Evolutionary conservation across 2,797 vertebrate genomes (phyloP), one percentile per base, ranked within the genome.

Genomic region (Characodon lateralis): DNA sequence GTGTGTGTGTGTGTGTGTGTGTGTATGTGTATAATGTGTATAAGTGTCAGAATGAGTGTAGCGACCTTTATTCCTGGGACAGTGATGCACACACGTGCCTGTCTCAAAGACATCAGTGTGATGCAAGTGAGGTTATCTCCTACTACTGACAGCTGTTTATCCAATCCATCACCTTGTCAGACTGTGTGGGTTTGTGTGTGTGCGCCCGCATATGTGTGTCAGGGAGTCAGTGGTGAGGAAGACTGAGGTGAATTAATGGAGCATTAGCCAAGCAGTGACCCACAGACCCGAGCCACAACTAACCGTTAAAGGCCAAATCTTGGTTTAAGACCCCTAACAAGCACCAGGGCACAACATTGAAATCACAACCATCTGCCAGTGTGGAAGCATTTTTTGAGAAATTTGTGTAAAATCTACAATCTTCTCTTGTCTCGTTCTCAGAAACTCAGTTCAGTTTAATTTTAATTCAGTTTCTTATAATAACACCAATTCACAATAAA

Each of bases 261-360:
- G 96, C 97, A 98, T 99, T 98, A 98, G 96, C 97, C 97, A 98
- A 96, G 96, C 96, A 70, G 95, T 98, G 97, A 99, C 97, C 97
- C 97, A 95, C 96, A 95, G 96, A 98, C 96, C 95, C 95, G 96
- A 96, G 95, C 95, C 96, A 94, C 95, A 95, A 84, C 73, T 90
- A 94, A 93, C 88, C 35, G 24, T 69, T 71, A 74, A 6, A 85
- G 88, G 90, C 91, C 92, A 93, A 88, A 91, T 89, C 89, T 93
- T 85, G 86, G 81, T 74, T 55, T 2, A 78, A 68, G 56, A 70
- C 43, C 65, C 12, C 18, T 14, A 43, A 68, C 51, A 78, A 77
- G 35, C 72, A 71, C 72, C 50, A 35, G 24, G 48, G 26, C 28
- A 70, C 43, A 28, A 13, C 31, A 24, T 46, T 48, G 10, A 68